These are phyloP conservation scores for Aleiodes sp. DNA, from an alignment of 1,140 invertebrate species.

Conservation along the genomic window DNA sequence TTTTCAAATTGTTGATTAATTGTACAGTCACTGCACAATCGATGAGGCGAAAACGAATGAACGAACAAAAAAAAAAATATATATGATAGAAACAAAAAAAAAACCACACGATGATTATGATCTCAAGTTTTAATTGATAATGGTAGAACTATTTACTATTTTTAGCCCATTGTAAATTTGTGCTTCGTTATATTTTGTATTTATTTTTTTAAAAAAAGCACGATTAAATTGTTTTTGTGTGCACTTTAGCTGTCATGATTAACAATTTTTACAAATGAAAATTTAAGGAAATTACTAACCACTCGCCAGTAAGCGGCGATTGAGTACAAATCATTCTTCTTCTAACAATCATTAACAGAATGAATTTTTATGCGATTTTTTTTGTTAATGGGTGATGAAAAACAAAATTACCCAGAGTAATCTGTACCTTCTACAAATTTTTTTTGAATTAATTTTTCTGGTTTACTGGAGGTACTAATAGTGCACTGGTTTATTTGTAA, in stretches of 20 bases:
- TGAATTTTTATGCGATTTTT: constrained; percentile 17
- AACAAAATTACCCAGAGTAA: no score
- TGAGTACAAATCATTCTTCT: constrained; percentile 62
- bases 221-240: constrained; percentile 29
- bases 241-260: constrained; percentile 46
- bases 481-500: not conserved
- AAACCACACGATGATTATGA: constrained; percentile 49
- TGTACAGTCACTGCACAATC: constrained; percentile 35
- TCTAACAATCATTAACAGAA: constrained; percentile 45
- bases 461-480: no score
- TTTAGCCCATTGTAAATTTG: constrained; percentile 55
- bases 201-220: constrained; percentile 50
- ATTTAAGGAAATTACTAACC: constrained; percentile 48
- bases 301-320: constrained; percentile 50
- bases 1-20: constrained; percentile 31
- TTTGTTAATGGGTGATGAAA: not conserved
- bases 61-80: constrained; percentile 19
- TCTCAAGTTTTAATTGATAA: constrained; percentile 62
- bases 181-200: constrained; percentile 59
- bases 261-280: no score
- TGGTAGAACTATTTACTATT: constrained; percentile 46
- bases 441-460: not conserved
- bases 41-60: constrained; percentile 19
- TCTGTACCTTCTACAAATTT: not conserved
- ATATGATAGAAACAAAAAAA: constrained; percentile 35